Base-by-base conservation (phyloP, 2,113 vertebrate genomes). In the Brevimyrus niger region DNA sequence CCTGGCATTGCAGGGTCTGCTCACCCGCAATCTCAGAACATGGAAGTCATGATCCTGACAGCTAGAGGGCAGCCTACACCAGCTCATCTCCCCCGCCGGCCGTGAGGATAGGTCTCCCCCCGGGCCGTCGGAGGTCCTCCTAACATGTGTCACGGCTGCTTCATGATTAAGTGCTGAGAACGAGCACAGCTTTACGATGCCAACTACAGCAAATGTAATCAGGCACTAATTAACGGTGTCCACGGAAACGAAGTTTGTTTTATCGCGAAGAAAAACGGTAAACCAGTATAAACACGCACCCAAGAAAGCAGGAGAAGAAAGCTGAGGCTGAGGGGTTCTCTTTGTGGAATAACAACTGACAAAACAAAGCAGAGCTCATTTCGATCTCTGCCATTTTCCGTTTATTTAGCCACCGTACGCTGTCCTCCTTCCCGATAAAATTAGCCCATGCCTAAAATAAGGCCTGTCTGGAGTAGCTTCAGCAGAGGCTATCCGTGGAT, bases 31-130 rank as follows among this genome's bases (percentile, higher is more conserved):
- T 92, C 3, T 23, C 42, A 3, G 85, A 94, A 92, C 88, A 89
- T 89, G 61, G 61, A 91, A 90, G 87, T 93, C 94, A 90, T 90
- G 89, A 47, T 58, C 90, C 89, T 93, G 93, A 93, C 95, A 96
- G 94, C 96, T 96, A 96, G 95, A 95, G 96, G 95, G 96, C 96
- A 95, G 94, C 95, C 94, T 93, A 94, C 91, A 93, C 93, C 93
- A 94, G 93, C 91, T 90, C 15, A 94, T 93, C 61, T 89, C 91
- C 91, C 69, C 90, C 91, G 86, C 89, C 86, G 86, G 50, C 53
- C 65, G 48, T 90, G 69, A 61, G 91, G 90, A 92, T 92, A 89
- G 89, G 90, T 93, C 93, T 92, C 89, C 91, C 91, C 92, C 92
- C 89, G 87, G 91, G 91, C 88, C 65, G 86, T 83, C 82, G 80